A percentile compares a stretch with the other conserved stretches of the same genome.
Evolutionary conservation across 2,888 invertebrate species (phyloP).

Genomic region (Aricia artaxerxes): DNA sequence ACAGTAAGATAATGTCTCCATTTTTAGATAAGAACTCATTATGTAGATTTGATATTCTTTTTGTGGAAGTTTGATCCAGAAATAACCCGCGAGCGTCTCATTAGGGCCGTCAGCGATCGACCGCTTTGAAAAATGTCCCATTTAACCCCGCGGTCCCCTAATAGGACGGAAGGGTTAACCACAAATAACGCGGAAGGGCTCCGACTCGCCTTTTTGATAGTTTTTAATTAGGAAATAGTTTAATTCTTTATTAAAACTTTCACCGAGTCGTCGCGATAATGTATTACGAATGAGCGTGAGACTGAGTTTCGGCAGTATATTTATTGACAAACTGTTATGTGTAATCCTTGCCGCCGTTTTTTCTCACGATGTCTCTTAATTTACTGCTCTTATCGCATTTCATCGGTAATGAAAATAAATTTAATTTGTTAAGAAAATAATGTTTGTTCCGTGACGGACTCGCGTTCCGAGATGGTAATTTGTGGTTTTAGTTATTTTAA

Average conservation of each 20-base stretch:
- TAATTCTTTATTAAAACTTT: conserved; percentile 67
- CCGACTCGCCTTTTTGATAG: conserved; percentile 69
- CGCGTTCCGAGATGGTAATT: neutral
- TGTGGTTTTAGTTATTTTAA: neutral
- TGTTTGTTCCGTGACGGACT: neutral
- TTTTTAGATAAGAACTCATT: conserved; percentile 42
- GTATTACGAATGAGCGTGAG: conserved; percentile 70
- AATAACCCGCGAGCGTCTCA: conserved; percentile 77
- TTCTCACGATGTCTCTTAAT: conserved; percentile 36
- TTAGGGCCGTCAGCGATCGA: conserved; percentile 71
- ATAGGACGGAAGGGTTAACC: conserved; percentile 77
- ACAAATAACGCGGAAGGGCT: conserved; percentile 78
- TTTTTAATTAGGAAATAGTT: conserved; percentile 79
- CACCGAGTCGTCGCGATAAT: conserved; percentile 54
- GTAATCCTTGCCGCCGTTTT: conserved; percentile 32
- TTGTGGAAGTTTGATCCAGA: conserved; percentile 56
- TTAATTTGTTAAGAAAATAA: conserved; percentile 13
- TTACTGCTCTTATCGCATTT: conserved; percentile 28
- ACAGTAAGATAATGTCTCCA: conserved; percentile 19
- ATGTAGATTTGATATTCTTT: conserved; percentile 42
- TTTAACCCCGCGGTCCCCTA: conserved; percentile 77
- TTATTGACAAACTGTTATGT: conserved; percentile 31
- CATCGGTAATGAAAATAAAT: conserved; percentile 20
- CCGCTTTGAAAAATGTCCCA: conserved; percentile 78
- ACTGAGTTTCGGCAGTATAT: conserved; percentile 46